Evolutionary conservation across 2,888 invertebrate species (phyloP).

Genomic region (Agrotis ipsilon): DNA sequence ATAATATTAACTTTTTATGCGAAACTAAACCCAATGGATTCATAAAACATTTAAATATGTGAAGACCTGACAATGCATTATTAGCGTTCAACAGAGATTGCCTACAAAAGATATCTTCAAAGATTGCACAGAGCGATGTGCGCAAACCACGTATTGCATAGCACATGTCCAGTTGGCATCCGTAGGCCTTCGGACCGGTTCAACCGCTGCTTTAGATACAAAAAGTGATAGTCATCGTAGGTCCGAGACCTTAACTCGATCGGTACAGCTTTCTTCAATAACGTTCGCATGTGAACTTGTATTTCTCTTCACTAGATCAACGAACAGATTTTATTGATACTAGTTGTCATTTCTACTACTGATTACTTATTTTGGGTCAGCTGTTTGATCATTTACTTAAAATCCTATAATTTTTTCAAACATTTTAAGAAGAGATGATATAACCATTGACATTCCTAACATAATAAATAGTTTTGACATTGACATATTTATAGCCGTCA

Average conservation of each 20-base stretch:
- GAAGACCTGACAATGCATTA: slow-evolving; percentile 31
- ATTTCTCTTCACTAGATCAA: slow-evolving; percentile 27
- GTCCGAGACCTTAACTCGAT: slow-evolving; percentile 71
- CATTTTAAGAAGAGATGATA: background rate
- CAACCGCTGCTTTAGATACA: slow-evolving; percentile 73
- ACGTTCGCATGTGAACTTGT: slow-evolving; percentile 25
- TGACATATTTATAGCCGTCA: no score
- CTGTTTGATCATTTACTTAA: no score
- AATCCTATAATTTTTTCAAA: no score
- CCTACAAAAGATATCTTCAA: slow-evolving; percentile 44
- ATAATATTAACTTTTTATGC: background rate
- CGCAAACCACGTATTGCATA: slow-evolving; percentile 47
- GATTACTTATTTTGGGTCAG: no score
- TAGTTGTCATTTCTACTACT: slow-evolving; percentile 6
- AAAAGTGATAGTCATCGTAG: slow-evolving; percentile 82
- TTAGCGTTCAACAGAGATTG: slow-evolving; percentile 42
- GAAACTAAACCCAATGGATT: background rate
- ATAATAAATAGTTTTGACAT: no score
- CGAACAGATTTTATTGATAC: slow-evolving; percentile 10
- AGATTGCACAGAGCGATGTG: slow-evolving; percentile 66
- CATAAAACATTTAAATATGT: slow-evolving; percentile 13
- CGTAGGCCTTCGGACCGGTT: slow-evolving; percentile 80
- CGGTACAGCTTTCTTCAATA: slow-evolving; percentile 68
- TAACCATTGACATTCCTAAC: background rate
- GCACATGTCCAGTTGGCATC: slow-evolving; percentile 71